Base-by-base conservation (phyloP, 2,113 vertebrate genomes). In the Ciconia maguari region DNA sequence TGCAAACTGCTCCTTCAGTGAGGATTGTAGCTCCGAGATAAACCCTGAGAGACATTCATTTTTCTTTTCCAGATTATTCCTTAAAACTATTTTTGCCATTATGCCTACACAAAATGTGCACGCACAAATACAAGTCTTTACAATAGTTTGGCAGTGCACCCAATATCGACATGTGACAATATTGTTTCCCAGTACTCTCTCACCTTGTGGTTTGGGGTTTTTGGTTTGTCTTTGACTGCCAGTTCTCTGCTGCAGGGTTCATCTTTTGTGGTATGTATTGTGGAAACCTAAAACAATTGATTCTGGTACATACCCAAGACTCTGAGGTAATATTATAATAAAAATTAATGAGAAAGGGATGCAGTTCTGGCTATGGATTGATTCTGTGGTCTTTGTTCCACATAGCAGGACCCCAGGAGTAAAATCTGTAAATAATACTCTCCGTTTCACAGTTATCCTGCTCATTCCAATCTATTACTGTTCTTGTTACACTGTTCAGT, bases 271-370 rank as follows among this genome's bases (percentile, higher is more conserved):
- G 83, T 76, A 89, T 30, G 46, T 61, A 65, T 22, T 26, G 12
- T 69, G 44, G 41, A 87, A 91, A 89, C 3, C 29, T 83, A 57
- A 65, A 91, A 52, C 70, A 90, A 95, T 88, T 49, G 29, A 84
- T 94, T 87, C 80, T 79, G 80, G 48, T 94, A 72, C 44, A 38
- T 34, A 85, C 2, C 11, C 70, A 93, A 82, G 84, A 84, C 66
- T 88, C 49, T 42, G 66, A 95, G 77, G 70, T 44, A 82, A 75
- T 84, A 89, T 61, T 86, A n/a, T 21, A 74, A 80, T 48, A 70
- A 81, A 90, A 91, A 87, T 62, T 69, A 91, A 90, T 57, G 30
- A 87, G 78, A 79, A 91, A 61, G 41, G 70, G 87, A 94, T 72
- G 58, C 38, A 89, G 10, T 74, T 78, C 60, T 81, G 38, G 46